phyloP scores from a whole-genome alignment of 2,113 vertebrate genomes.

The Casuarius casuarius region DNA sequence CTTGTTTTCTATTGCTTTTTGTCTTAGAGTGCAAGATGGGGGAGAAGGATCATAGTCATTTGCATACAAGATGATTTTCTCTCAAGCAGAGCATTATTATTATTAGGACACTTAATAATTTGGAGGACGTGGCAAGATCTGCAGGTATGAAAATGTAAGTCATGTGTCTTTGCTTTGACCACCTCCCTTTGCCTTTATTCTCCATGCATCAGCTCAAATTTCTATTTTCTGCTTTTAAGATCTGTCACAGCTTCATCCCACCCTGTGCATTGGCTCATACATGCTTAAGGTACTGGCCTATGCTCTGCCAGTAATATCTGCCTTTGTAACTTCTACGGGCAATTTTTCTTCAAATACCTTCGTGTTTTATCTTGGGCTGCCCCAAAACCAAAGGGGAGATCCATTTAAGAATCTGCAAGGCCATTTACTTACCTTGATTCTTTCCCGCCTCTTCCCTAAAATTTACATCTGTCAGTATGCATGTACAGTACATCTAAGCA shows the following conservation, averaged over 20 bases:
- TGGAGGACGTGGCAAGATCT: background rate
- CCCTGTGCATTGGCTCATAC: background rate
- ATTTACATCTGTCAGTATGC: background rate
- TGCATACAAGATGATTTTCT: background rate
- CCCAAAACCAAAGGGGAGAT: background rate
- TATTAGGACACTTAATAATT: background rate
- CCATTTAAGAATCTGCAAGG: background rate
- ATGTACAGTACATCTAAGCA: background rate
- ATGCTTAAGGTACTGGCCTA: background rate
- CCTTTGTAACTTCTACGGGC: background rate
- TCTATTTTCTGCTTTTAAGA: background rate
- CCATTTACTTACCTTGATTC: background rate
- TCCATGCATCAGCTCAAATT: background rate
- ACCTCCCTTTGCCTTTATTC: background rate
- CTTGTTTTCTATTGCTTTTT: background rate
- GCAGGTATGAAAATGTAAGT: background rate
- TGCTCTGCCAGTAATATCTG: background rate
- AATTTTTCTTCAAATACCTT: background rate
- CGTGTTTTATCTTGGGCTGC: background rate
- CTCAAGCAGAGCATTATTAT: background rate
- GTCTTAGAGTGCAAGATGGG: background rate
- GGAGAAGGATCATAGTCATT: background rate
- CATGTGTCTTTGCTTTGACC: background rate
- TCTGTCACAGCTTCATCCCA: background rate
- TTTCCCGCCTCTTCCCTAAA: background rate